Conservation (phyloP, 2,797 vertebrate genomes). For the Scolopax bukidnonensis region DNA sequence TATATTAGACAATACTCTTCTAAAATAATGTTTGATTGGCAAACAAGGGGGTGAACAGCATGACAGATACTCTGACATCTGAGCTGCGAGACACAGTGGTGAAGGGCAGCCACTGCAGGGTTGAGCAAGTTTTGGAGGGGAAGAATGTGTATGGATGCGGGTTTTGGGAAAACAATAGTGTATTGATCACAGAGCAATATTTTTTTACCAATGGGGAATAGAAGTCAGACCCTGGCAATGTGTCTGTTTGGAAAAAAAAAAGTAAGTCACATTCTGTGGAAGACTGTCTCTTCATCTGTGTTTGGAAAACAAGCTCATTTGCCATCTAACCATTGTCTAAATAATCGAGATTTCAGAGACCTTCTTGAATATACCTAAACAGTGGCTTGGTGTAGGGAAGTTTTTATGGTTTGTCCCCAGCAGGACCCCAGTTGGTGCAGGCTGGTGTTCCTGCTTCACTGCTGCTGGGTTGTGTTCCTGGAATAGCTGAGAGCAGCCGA, state of each 20-base stretch:
- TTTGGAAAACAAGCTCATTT: neutral
- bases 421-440: neutral
- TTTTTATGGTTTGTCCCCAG: neutral
- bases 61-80: neutral
- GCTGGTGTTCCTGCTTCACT: neutral
- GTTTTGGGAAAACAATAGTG: neutral
- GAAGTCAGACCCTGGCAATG: neutral
- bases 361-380: neutral
- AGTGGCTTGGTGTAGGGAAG: neutral
- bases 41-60: neutral
- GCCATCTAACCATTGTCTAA: neutral
- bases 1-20: neutral
- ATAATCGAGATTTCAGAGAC: neutral
- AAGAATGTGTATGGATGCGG: neutral
- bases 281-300: neutral
- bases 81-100: neutral
- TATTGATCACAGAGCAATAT: neutral
- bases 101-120: neutral
- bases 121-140: neutral
- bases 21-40: neutral
- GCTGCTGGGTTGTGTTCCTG: neutral
- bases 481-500: neutral
- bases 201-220: neutral
- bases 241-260: neutral
- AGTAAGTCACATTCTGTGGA: neutral